These are phyloP conservation scores for Simalia tracyae DNA, from an alignment of 2,797 vertebrate genomes.

Conservation along the genomic window DNA sequence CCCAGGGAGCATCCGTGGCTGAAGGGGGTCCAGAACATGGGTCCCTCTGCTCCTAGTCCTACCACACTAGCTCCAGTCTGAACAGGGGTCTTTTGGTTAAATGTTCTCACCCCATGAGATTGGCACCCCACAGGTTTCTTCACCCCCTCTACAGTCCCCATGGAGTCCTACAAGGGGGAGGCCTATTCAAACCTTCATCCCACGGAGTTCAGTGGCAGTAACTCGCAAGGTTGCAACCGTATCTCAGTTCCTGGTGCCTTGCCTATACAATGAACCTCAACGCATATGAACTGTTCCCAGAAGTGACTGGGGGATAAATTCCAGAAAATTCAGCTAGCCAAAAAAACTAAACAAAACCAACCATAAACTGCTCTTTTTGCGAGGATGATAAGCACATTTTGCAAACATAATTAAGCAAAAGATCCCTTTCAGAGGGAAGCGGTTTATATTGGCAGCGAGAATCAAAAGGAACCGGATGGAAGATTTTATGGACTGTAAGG, in stretches of 20 bases:
- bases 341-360: neutral
- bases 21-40: too few relatives aligned
- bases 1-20: too few relatives aligned
- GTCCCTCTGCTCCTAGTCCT: too few relatives aligned
- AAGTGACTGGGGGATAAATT: neutral
- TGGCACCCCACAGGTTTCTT: too few relatives aligned
- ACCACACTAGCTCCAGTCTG: too few relatives aligned
- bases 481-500: slow-evolving; percentile 6
- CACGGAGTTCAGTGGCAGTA: neutral
- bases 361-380: neutral
- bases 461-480: neutral
- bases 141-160: too few relatives aligned
- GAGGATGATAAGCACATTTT: slow-evolving; percentile 28
- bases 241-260: neutral
- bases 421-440: slow-evolving; percentile 25
- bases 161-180: neutral
- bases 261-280: neutral
- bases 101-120: too few relatives aligned
- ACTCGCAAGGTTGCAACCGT: too few relatives aligned
- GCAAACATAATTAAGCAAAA: slow-evolving; percentile 21
- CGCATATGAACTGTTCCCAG: neutral
- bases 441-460: slow-evolving; percentile 11
- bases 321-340: neutral
- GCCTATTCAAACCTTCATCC: neutral
- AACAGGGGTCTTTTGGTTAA: too few relatives aligned